phyloP scores from a whole-genome alignment of 2,888 invertebrate genomes.

The Bombylius major region DNA sequence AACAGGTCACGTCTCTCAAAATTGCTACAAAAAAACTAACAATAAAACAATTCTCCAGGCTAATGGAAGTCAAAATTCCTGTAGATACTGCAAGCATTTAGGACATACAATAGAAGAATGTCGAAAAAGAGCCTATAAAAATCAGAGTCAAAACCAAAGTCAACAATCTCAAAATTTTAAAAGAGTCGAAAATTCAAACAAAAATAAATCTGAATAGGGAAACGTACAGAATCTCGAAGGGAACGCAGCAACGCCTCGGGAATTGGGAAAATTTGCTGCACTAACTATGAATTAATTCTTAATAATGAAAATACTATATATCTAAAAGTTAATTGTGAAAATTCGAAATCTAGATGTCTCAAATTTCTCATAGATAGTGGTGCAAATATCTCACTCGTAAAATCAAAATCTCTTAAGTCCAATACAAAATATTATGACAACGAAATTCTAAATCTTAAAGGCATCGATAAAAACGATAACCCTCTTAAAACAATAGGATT shows the following conservation, averaged over 20 bases:
- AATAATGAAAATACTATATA: neutral
- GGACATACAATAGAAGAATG: neutral
- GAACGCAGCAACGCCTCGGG: neutral
- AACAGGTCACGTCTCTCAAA: neutral
- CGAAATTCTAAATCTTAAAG: neutral
- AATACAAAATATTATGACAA: neutral
- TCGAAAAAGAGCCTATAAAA: neutral
- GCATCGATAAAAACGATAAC: neutral
- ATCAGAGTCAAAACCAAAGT: too few species aligned
- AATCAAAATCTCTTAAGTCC: neutral
- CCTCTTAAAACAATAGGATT: slow-evolving; percentile 1
- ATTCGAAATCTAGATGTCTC: neutral
- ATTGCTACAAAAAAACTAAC: slow-evolving; percentile 7
- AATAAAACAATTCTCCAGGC: neutral
- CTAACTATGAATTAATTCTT: neutral
- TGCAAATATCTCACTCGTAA: neutral
- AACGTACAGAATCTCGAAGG: neutral
- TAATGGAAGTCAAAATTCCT: neutral
- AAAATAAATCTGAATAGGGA: neutral
- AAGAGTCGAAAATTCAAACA: too few species aligned
- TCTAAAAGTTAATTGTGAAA: neutral
- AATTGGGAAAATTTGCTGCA: neutral
- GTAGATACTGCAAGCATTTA: neutral
- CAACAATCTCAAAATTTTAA: too few species aligned
- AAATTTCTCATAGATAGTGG: neutral